Conservation (phyloP, 2,797 vertebrate genomes). For the Balearica regulorum region DNA sequence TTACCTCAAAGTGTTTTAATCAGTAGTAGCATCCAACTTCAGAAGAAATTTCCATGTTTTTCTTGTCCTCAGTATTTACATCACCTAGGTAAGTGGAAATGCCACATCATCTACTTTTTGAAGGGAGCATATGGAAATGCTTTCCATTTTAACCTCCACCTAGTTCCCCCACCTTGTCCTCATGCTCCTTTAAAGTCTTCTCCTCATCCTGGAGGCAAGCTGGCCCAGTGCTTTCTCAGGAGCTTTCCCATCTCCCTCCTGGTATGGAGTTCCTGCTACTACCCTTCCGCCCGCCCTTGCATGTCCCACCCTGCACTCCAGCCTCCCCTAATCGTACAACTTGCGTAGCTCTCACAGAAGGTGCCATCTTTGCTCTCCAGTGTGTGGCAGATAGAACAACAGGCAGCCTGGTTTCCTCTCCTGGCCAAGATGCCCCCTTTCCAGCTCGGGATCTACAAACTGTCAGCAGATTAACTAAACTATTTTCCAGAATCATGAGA, state of each 20-base stretch:
- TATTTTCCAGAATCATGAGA: neutral
- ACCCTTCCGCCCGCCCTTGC: neutral
- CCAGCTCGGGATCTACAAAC: neutral
- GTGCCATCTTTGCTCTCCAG: neutral
- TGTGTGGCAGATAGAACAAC: neutral
- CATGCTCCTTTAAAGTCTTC: neutral
- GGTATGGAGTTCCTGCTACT: neutral
- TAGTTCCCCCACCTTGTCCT: neutral
- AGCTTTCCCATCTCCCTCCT: neutral
- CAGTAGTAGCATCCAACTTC: neutral
- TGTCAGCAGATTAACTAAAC: neutral
- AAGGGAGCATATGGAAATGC: neutral
- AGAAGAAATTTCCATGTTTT: neutral
- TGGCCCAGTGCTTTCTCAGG: neutral
- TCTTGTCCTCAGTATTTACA: neutral
- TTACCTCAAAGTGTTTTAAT: neutral
- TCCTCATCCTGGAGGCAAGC: neutral
- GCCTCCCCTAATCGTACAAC: neutral
- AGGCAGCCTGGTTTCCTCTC: neutral
- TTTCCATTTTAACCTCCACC: neutral
- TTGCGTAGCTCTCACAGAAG: neutral
- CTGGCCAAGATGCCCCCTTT: neutral
- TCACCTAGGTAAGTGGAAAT: neutral
- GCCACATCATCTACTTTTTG: neutral
- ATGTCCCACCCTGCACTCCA: neutral